Conservation (phyloP, 2,797 vertebrate species). For the Okamejei kenojei region DNA sequence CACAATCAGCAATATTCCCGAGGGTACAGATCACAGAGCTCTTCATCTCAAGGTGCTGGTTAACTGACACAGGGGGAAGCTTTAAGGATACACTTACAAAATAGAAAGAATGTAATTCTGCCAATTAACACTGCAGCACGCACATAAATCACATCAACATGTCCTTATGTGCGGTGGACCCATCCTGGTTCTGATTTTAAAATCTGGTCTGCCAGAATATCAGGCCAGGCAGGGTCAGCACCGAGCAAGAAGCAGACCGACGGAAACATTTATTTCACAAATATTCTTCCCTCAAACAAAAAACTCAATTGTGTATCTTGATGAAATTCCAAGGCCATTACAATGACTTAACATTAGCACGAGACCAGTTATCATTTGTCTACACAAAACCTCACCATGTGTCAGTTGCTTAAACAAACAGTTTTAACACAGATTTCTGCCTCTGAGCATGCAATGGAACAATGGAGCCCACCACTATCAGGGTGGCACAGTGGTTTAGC, state of each 20-base stretch:
- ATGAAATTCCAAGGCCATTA: too few relatives aligned
- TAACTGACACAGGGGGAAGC: not conserved
- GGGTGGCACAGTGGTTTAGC: too few relatives aligned
- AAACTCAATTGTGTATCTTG: too few relatives aligned
- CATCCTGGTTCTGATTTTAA: not conserved
- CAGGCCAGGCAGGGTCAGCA: not conserved
- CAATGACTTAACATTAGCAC: too few relatives aligned
- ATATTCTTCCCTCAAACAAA: too few relatives aligned
- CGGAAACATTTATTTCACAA: not conserved
- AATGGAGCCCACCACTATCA: not conserved
- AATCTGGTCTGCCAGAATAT: not conserved
- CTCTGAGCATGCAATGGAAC: not conserved
- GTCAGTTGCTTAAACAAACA: too few relatives aligned
- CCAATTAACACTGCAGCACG: not conserved
- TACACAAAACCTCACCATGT: too few relatives aligned
- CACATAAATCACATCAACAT: constrained; percentile 13
- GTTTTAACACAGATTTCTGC: too few relatives aligned
- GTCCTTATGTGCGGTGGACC: not conserved
- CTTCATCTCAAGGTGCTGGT: not conserved
- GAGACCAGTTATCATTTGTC: too few relatives aligned
- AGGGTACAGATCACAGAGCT: not conserved
- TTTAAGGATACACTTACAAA: not conserved
- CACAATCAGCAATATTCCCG: not conserved
- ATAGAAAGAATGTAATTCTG: not conserved
- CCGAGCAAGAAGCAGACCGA: not conserved